These are phyloP conservation scores for Muntiacus reevesi DNA, from an alignment of 2,113 vertebrate species.

Conservation along the genomic window DNA sequence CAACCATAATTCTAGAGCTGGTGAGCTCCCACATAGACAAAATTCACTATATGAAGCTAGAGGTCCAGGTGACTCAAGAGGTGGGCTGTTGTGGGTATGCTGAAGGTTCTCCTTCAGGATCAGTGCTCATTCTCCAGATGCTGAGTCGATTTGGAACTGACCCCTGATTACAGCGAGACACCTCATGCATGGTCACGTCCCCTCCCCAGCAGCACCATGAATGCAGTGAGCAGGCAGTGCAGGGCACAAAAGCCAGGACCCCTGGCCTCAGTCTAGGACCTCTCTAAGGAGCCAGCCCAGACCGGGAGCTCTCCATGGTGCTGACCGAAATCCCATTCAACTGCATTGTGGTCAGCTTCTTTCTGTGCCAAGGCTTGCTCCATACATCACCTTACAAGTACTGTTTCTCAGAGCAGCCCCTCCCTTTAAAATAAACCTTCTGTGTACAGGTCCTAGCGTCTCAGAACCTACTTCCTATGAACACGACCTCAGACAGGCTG, in stretches of 20 bases:
- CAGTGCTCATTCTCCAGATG: too few relatives aligned
- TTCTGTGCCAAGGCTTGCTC: not conserved
- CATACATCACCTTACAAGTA: not conserved
- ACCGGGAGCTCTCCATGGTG: not conserved
- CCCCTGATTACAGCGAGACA: not conserved
- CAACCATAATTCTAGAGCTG: not conserved
- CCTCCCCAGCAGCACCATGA: not conserved
- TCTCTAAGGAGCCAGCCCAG: not conserved
- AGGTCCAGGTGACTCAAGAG: not conserved
- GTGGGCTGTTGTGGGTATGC: not conserved
- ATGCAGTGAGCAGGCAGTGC: not conserved
- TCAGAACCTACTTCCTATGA: not conserved
- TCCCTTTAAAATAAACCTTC: not conserved
- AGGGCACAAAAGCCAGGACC: not conserved
- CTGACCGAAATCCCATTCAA: not conserved
- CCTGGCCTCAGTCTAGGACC: not conserved
- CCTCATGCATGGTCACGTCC: not conserved
- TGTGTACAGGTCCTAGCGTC: not conserved
- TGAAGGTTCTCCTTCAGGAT: not conserved
- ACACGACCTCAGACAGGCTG: not conserved
- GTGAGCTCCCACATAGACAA: not conserved
- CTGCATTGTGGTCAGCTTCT: not conserved
- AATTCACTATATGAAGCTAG: not conserved
- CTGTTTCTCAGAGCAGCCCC: not conserved
- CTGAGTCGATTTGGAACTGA: not conserved